phyloP scores from a whole-genome alignment of 1,140 invertebrate species.

The Drosophila lini region DNA sequence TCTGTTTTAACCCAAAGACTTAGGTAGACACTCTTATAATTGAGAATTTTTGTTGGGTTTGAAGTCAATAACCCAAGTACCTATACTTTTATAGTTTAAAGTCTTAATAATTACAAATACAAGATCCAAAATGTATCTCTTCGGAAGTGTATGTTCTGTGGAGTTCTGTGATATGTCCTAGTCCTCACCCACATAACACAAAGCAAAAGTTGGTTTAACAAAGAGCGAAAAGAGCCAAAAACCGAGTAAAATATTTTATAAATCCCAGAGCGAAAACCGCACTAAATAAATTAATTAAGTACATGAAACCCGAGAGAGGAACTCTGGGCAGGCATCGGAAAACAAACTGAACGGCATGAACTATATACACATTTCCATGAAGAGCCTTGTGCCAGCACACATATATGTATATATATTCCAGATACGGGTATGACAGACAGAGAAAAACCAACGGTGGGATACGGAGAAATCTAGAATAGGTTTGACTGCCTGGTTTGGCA shows the following conservation, averaged over 20 bases:
- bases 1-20: conserved; percentile 16
- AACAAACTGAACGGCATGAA: conserved; percentile 43
- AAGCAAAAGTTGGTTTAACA: conserved; percentile 31
- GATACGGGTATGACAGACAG: conserved; percentile 14
- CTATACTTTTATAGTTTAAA: too few relatives aligned
- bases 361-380: conserved; percentile 34
- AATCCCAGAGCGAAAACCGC: conserved; percentile 73
- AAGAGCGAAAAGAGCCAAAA: conserved; percentile 30
- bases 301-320: conserved; percentile 55
- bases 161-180: not conserved
- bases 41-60: not conserved
- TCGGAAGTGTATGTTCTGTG: not conserved
- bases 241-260: conserved; percentile 66
- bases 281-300: conserved; percentile 79
- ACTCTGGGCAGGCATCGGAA: conserved; percentile 18
- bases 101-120: not conserved
- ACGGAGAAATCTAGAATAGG: conserved; percentile 7
- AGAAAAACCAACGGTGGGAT: conserved; percentile 4
- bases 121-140: not conserved
- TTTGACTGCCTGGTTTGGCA: conserved; percentile 43
- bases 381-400: conserved; percentile 10
- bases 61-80: not conserved
- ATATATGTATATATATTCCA: not conserved
- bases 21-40: too few relatives aligned
- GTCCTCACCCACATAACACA: not conserved